Conservation (phyloP, 1,140 invertebrate species). For the Calephelis nemesis region DNA sequence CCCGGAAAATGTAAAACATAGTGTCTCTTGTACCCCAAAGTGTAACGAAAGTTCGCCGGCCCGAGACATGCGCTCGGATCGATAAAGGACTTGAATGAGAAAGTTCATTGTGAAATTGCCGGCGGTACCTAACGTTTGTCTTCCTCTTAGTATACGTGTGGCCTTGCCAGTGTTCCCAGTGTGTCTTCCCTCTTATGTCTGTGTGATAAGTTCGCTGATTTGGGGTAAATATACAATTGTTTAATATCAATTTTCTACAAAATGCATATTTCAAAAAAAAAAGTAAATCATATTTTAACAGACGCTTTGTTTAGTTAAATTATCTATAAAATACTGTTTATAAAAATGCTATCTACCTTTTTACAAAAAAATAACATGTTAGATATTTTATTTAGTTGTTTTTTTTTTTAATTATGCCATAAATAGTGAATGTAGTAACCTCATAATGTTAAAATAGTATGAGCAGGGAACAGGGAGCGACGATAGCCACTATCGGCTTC, state of each 20-base stretch:
- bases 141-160: neutral
- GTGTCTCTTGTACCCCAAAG: slow-evolving; percentile 37
- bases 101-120: slow-evolving; percentile 42
- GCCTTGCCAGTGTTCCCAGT: slow-evolving; percentile 8
- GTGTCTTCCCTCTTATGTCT: slow-evolving; percentile 1
- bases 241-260: slow-evolving; percentile 6
- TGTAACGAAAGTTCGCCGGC: slow-evolving; percentile 65
- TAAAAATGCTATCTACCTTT: too few species aligned
- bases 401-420: too few species aligned
- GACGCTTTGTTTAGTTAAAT: too few species aligned
- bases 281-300: too few species aligned
- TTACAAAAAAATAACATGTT: too few species aligned
- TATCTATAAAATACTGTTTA: too few species aligned
- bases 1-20: slow-evolving; percentile 30
- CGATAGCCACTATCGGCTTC: slow-evolving; percentile 49
- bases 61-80: slow-evolving; percentile 51
- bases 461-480: slow-evolving; percentile 19
- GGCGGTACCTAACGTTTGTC: slow-evolving; percentile 14
- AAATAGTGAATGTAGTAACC: neutral
- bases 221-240: slow-evolving; percentile 22
- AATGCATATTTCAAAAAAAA: neutral
- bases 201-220: slow-evolving; percentile 11
- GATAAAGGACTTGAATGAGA: slow-evolving; percentile 57
- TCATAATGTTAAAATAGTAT: slow-evolving; percentile 16
- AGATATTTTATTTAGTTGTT: too few species aligned